Evolutionary conservation across 2,888 invertebrate species (phyloP), one percentile per base, ranked within the genome.

Genomic region (Monoplex corrugatus): DNA sequence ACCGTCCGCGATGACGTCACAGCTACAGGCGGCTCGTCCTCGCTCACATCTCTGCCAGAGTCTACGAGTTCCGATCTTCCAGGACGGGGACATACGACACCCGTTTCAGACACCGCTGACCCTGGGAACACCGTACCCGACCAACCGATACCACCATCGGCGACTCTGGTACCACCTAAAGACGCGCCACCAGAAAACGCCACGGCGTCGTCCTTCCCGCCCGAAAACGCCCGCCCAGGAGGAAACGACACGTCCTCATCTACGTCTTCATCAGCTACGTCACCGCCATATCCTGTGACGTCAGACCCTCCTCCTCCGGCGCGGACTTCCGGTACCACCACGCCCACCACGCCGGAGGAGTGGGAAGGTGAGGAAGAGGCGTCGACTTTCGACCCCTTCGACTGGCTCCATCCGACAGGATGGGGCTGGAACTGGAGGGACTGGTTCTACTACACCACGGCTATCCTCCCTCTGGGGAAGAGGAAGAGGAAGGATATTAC

Each of bases 371-470:
- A 86, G 43, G 86, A 38, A 8, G 85, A 23, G 1, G 6, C 50
- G 57, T 43, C 86, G 28, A 86, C 86, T 1, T 16, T 23, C 50
- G 86, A 86, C 32, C 86, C 86, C 38, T 86, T 86, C 86, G 13
- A 68, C 8, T 86, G 86, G 86, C 40, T 68, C 86, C 16, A 8
- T 8, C 44, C 82, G 0, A 8, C 28, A 23, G 0, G 28, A 16
- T 35, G 16, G 13, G 43, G 40, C 35, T 84, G 84, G 84, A 50
- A 19, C 57, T 84, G 84, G 84, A 50, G 84, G 23, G 32, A 45
- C 8, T 84, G 84, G 84, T 50, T 84, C 6, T 57, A 35, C 50
- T 8, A 16, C 35, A 16, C 35, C 84, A 35, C 0, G 50, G 50
- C 19, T 84, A 45, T 23, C 84, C 84, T 16, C 84, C 84, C 2